phyloP scores from a whole-genome alignment of 2,113 vertebrate species.

The Circaetus cinerascens region DNA sequence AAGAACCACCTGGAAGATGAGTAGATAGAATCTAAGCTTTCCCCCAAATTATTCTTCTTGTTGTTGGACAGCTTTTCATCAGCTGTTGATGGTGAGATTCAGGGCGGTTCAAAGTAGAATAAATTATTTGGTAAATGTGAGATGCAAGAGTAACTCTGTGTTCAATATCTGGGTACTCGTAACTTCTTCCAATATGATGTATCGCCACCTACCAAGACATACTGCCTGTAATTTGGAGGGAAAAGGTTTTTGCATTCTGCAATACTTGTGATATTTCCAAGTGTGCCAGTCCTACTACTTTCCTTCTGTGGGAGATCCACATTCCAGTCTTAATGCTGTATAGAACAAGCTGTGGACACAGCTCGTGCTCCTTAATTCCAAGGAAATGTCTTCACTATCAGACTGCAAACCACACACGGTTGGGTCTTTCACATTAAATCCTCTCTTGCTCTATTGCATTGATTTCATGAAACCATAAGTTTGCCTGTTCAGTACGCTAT shows the following conservation, averaged over 20 bases:
- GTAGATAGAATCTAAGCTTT: neutral
- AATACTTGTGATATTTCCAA: neutral
- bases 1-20: neutral
- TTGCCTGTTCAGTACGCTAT: neutral
- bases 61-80: neutral
- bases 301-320: accelerated
- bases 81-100: neutral
- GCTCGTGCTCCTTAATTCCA: neutral
- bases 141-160: neutral
- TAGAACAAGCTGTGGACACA: neutral
- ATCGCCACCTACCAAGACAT: no score
- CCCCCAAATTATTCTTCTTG: neutral
- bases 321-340: neutral
- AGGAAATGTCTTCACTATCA: neutral
- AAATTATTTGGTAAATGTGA: neutral
- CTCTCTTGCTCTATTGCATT: neutral
- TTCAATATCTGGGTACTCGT: neutral
- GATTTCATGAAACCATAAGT: neutral
- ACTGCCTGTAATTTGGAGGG: neutral
- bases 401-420: neutral
- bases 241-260: neutral
- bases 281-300: neutral
- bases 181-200: neutral
- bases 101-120: neutral
- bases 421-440: neutral